Conservation (phyloP, 2,113 vertebrate species). For the Callocephalon fimbriatum region DNA sequence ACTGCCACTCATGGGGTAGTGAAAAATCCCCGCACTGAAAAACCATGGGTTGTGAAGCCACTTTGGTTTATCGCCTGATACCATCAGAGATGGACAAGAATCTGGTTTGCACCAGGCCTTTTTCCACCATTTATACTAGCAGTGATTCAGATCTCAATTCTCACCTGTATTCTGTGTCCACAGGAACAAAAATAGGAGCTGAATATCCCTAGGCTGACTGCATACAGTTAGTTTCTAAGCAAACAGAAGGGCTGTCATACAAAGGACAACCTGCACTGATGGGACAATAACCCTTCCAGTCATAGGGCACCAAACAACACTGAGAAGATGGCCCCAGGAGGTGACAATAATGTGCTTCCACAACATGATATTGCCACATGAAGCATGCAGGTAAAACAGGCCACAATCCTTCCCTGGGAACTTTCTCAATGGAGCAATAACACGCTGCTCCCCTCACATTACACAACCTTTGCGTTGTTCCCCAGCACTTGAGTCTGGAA, state of each 20-base stretch:
- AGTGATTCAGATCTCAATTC: not conserved
- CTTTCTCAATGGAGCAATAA: not conserved
- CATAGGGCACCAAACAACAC: not conserved
- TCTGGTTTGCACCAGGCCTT: not conserved
- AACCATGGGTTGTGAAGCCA: not conserved
- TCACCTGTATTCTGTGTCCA: not conserved
- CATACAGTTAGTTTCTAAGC: not conserved
- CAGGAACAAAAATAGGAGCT: not conserved
- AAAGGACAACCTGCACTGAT: not conserved
- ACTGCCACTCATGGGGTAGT: not conserved
- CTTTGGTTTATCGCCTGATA: not conserved
- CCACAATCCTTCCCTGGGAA: not conserved
- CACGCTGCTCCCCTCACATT: fast-evolving
- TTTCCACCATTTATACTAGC: not conserved
- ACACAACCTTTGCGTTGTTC: not conserved
- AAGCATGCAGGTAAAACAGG: not conserved
- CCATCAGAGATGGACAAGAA: not conserved
- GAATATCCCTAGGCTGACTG: not conserved
- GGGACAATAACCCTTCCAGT: not conserved
- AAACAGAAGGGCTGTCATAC: not conserved
- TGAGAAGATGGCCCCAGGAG: not conserved
- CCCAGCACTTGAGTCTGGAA: not conserved
- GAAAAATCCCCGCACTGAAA: not conserved
- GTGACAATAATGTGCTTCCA: not conserved
- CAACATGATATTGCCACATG: not conserved